Base-by-base conservation (phyloP, 2,113 vertebrate species). In the Rhipidura dahli region DNA sequence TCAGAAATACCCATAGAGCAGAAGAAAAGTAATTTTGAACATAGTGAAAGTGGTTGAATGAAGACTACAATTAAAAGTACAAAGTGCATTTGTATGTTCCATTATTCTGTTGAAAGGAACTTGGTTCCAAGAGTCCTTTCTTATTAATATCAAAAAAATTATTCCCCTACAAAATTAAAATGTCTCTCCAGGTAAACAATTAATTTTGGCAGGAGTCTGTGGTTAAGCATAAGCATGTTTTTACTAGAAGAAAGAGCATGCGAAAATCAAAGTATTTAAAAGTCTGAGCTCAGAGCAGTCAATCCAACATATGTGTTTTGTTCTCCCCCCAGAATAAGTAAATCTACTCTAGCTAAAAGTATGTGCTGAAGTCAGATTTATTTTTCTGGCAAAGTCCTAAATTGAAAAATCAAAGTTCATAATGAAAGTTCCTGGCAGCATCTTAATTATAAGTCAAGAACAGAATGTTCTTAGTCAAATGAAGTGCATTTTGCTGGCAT, bases 391-490 rank as follows among this genome's bases (percentile, higher is more conserved):
- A 45, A 65, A 71, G 42, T 78, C 82, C 50, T 92, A 89, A 87
- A 90, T 85, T 87, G 76, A 90, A 95, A 92, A 93, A 91, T 96
- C 80, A 69, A 77, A 83, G 50, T 77, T 94, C 44, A 66, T 95
- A 87, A 90, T 94, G 87, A 87, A 94, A 88, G 78, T 87, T 94
- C 75, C 87, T 92, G 93, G 81, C 93, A 95, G 75, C 76, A 60
- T 81, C 68, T 88, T 96, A 94, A 91, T 97, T 96, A 42, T 56
- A 91, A 72, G 70, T 83, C 35, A 73, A 63, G 94, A 95, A 92
- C 88, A 94, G 83, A 94, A 88, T 64, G 92, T 95, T 96, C 90
- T 94, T 89, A 68, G 80, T 64, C 78, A 88, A 94, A 87, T 87
- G 37, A 92, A 68, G 47, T 81, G 84, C 21, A 2, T 89, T 96